A percentile compares a stretch with the other conserved stretches of the same genome.
phyloP scores from a whole-genome alignment of 2,888 invertebrate genomes.

The Aphidoletes aphidimyza region DNA sequence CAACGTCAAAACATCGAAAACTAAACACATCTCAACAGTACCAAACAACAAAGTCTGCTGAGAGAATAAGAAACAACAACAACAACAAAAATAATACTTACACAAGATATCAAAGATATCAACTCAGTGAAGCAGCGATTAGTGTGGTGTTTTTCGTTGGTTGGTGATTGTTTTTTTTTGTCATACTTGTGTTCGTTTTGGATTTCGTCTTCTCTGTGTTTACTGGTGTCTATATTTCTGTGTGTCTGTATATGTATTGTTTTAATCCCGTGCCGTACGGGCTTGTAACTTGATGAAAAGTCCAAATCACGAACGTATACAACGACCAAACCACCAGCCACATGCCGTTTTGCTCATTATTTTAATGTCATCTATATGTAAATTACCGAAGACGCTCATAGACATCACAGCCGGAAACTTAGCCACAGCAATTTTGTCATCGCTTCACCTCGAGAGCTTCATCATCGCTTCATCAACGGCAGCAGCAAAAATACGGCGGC shows the following conservation, averaged over 20 bases:
- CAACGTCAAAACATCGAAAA: not conserved
- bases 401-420: constrained; percentile 41
- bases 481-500: not conserved
- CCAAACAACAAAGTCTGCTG: too few species aligned
- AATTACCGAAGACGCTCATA: constrained; percentile 27
- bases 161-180: too few species aligned
- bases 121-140: too few species aligned
- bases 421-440: constrained; percentile 35
- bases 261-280: not conserved
- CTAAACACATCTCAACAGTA: too few species aligned
- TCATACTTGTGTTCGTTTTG: too few species aligned
- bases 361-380: constrained; percentile 49
- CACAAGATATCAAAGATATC: too few species aligned
- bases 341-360: constrained; percentile 41
- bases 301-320: constrained; percentile 26
- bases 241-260: not conserved
- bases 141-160: too few species aligned
- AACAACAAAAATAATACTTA: not conserved
- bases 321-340: constrained; percentile 8
- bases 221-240: too few species aligned
- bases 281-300: not conserved
- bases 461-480: not conserved
- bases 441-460: not conserved
- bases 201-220: too few species aligned
- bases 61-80: not conserved